Evolutionary conservation across 2,888 invertebrate genomes (phyloP).

Genomic region (Agriopis aurantiaria): DNA sequence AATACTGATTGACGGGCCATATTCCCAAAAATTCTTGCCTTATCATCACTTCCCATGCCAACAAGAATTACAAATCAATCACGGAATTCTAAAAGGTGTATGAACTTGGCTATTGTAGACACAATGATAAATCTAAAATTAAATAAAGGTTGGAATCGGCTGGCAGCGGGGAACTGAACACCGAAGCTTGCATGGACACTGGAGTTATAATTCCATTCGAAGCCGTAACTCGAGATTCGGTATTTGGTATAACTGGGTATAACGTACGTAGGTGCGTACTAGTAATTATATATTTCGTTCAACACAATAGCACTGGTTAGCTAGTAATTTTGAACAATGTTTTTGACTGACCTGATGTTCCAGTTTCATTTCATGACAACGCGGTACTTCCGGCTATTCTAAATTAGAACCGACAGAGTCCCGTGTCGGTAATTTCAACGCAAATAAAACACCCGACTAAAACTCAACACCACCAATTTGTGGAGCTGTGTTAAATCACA

Average conservation of each 20-base stretch:
- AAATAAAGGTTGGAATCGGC: slow-evolving; percentile 16
- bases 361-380: slow-evolving; percentile 56
- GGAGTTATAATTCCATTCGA: slow-evolving; percentile 8
- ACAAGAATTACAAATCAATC: slow-evolving; percentile 36
- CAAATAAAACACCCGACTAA: slow-evolving; percentile 33
- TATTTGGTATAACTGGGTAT: slow-evolving; percentile 2
- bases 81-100: slow-evolving; percentile 45
- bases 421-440: slow-evolving; percentile 44
- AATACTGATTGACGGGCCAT: background rate
- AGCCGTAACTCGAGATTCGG: slow-evolving; percentile 14
- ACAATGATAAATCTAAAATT: slow-evolving; percentile 34
- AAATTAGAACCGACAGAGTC: slow-evolving; percentile 55
- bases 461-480: slow-evolving; percentile 26
- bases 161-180: slow-evolving; percentile 7
- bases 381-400: slow-evolving; percentile 61
- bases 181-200: slow-evolving; percentile 7
- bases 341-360: slow-evolving; percentile 44
- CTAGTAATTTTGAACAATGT: slow-evolving; percentile 29
- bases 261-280: too few species aligned
- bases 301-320: slow-evolving; percentile 24
- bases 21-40: background rate
- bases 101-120: slow-evolving; percentile 49
- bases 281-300: slow-evolving; percentile 25
- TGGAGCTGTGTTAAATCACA: slow-evolving; percentile 4
- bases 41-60: slow-evolving; percentile 6